Evolutionary conservation across 2,888 invertebrate genomes (phyloP).

Genomic region (Lasioglossum lativentre): DNA sequence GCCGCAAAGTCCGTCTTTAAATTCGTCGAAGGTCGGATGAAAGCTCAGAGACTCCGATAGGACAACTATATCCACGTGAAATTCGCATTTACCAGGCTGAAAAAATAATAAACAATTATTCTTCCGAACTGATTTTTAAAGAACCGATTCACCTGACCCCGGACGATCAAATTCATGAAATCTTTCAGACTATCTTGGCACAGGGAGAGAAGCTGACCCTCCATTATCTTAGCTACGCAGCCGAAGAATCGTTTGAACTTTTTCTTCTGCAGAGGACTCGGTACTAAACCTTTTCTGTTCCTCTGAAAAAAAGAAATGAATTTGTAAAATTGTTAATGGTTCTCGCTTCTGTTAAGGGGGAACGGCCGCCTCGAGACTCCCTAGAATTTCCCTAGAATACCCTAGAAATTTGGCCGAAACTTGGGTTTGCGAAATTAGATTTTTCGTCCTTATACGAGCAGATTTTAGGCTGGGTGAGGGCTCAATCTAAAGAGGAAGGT

Average conservation of each 20-base stretch:
- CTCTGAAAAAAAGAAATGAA: conserved; percentile 84
- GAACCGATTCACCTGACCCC: conserved; percentile 44
- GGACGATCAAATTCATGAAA: conserved; percentile 88
- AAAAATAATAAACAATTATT: conserved; percentile 8
- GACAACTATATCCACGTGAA: conserved; percentile 87
- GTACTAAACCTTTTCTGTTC: conserved; percentile 89
- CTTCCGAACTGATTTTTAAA: not conserved
- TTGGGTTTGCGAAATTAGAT: no score
- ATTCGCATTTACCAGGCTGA: conserved; percentile 84
- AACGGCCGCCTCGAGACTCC: no score
- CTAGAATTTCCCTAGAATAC: no score
- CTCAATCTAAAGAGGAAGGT: no score
- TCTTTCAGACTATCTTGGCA: conserved; percentile 92
- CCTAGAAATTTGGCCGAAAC: no score
- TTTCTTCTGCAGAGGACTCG: conserved; percentile 88
- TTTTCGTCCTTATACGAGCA: no score
- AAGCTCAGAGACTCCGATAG: conserved; percentile 89
- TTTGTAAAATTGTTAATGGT: not conserved
- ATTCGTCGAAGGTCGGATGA: conserved; percentile 91
- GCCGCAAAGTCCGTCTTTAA: conserved; percentile 89
- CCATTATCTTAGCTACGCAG: conserved; percentile 94
- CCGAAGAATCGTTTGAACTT: conserved; percentile 93
- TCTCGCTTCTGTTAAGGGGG: not conserved
- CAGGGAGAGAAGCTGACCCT: conserved; percentile 92
- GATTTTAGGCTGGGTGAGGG: no score